Evolutionary conservation across 2,888 invertebrate genomes (phyloP), one percentile per base, ranked within the genome.

Genomic region (Sialis fuliginosa): DNA sequence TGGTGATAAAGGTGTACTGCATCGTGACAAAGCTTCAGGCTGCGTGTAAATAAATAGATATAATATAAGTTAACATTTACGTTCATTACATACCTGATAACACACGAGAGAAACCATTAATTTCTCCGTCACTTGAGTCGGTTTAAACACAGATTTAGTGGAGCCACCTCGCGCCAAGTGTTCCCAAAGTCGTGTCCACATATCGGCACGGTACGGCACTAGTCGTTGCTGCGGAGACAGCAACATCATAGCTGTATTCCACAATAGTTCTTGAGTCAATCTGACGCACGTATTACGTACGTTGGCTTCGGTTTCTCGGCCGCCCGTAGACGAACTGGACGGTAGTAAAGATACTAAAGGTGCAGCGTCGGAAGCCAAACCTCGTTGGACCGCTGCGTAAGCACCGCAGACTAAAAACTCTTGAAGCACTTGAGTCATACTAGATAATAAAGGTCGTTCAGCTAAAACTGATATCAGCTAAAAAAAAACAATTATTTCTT

Each of bases 1-100:
- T 8, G 88, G 88, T 1, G 88, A 85, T 65, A 87, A 74, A 7
- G 89, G 89, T 22, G 89, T 89, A 55, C 81, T 84, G 57, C 82
- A 86, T 56, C 87, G 77, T 2, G 88, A 88, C 35, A 89, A 62
- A 1, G 87, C 87, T 65, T 89, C 89, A 0, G 89, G 88, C 76
- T 79, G 58, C n/a, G n/a, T 35, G 4, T 22, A 57, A 56, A 44
- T 50, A 49, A 48, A 50, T 5, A 41, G 46, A 45, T 13, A 44
- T 40, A 44, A 47, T 37, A 42, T 39, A 6, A 33, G n/a, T 30
- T n/a, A 9, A 42, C 6, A 42, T 22, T 30, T n/a, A 2, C n/a
- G 6, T 43, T 31, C 22, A 33, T 22, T 49, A 54, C 52, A 54
- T n/a, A 77, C 79, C 69, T 82, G 87, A 63, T 89, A 89, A 60